phyloP scores from a whole-genome alignment of 2,797 vertebrate species.

The Choloepus didactylus region DNA sequence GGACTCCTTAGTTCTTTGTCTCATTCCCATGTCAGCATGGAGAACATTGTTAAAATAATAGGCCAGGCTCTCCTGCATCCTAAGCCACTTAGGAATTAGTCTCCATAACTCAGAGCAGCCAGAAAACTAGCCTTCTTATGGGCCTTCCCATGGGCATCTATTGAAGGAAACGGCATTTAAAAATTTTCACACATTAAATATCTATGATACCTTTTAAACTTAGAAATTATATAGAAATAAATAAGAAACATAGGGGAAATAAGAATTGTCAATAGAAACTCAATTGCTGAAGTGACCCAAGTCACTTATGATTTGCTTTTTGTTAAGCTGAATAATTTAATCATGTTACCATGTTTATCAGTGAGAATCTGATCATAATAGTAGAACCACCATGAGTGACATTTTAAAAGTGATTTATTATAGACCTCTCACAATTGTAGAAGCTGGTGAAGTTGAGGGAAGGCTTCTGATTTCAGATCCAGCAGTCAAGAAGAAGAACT shows the following conservation, averaged over 20 bases:
- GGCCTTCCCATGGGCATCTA: background rate
- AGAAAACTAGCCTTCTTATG: background rate
- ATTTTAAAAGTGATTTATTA: background rate
- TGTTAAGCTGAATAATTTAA: background rate
- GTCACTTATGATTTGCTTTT: background rate
- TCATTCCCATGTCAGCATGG: background rate
- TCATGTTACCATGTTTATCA: background rate
- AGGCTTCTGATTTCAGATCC: background rate
- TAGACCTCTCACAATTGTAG: background rate
- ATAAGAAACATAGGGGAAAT: background rate
- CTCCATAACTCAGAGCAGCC: background rate
- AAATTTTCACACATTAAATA: background rate
- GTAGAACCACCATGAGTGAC: background rate
- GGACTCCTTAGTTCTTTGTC: background rate
- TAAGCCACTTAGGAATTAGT: background rate
- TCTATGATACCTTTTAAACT: background rate
- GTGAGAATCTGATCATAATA: background rate
- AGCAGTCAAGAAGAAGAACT: background rate
- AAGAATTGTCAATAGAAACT: conserved; percentile 3
- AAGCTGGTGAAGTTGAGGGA: conserved; percentile 1
- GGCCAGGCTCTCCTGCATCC: background rate
- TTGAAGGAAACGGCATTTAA: conserved; percentile 24
- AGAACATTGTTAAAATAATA: background rate
- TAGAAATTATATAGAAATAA: background rate
- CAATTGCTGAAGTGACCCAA: background rate